Evolutionary conservation across 2,888 invertebrate species (phyloP).

Genomic region (Tipula confusa): DNA sequence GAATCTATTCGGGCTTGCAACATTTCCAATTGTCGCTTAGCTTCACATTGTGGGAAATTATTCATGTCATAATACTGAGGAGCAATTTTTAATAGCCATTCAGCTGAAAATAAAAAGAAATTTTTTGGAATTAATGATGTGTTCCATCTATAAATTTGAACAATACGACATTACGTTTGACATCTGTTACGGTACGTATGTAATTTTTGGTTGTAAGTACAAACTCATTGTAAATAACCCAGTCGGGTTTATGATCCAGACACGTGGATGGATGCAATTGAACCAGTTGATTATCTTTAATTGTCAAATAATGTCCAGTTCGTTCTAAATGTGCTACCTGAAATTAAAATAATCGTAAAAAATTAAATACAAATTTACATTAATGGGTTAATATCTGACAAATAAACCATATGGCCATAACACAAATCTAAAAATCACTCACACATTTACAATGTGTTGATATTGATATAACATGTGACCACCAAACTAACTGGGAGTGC

Average conservation of each 20-base stretch:
- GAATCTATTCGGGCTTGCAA: constrained; percentile 82
- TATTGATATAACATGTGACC: too few relatives aligned
- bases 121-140: not conserved
- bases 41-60: constrained; percentile 98
- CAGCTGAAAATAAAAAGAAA: constrained; percentile 56
- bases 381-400: too few relatives aligned
- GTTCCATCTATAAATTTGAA: not conserved
- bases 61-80: constrained; percentile 98
- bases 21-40: constrained; percentile 84
- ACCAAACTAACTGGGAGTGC: too few relatives aligned
- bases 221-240: constrained; percentile 99
- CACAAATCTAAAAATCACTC: too few relatives aligned
- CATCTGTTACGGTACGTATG: constrained; percentile 96
- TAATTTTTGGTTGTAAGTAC: constrained; percentile 99
- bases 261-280: constrained; percentile 99
- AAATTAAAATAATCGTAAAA: not conserved
- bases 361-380: too few relatives aligned
- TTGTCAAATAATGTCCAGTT: constrained; percentile 96
- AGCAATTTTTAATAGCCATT: constrained; percentile 91
- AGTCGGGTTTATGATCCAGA: constrained; percentile 98
- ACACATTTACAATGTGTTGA: too few relatives aligned
- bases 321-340: constrained; percentile 95
- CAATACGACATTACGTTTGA: constrained; percentile 77
- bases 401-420: not conserved
- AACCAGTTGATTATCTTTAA: constrained; percentile 98